Conservation (phyloP, 2,888 invertebrate genomes). For the Parapristionchus giblindavisi region DNA sequence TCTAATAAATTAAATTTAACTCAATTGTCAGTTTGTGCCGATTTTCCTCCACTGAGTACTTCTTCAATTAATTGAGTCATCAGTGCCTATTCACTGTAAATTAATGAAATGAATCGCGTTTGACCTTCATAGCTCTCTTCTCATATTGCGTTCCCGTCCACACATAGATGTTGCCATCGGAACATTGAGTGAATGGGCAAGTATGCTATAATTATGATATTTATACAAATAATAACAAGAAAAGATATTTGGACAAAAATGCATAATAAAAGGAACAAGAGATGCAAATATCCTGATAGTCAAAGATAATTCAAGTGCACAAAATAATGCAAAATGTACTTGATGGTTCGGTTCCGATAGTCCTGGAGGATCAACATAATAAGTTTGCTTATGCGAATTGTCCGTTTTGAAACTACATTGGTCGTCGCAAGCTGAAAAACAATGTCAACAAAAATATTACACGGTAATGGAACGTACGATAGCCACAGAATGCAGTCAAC, state of each 20-base stretch:
- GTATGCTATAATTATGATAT: background rate
- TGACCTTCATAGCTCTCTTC: background rate
- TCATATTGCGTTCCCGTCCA: background rate
- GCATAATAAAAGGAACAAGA: background rate
- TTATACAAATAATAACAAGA: background rate
- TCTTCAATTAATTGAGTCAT: background rate
- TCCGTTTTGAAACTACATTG: background rate
- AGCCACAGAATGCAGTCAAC: slow-evolving; percentile 14
- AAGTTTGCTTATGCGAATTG: background rate
- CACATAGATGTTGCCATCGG: background rate
- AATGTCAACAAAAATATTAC: background rate
- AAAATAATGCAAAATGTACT: background rate
- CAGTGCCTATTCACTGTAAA: background rate
- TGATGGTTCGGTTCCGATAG: background rate
- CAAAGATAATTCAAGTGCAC: background rate
- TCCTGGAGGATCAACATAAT: background rate
- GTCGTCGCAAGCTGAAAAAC: background rate
- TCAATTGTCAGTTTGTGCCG: background rate
- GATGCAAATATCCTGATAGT: background rate
- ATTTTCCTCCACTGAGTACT: background rate
- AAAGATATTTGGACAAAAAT: background rate
- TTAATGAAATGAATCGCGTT: background rate
- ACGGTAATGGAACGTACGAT: background rate
- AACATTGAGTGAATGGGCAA: background rate
- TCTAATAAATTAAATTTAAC: background rate